Percentiles rank a stretch among this genome's conserved stretches.
Evolutionary conservation across 2,113 vertebrate species (phyloP).

Genomic region (Sisor rabdophorus): DNA sequence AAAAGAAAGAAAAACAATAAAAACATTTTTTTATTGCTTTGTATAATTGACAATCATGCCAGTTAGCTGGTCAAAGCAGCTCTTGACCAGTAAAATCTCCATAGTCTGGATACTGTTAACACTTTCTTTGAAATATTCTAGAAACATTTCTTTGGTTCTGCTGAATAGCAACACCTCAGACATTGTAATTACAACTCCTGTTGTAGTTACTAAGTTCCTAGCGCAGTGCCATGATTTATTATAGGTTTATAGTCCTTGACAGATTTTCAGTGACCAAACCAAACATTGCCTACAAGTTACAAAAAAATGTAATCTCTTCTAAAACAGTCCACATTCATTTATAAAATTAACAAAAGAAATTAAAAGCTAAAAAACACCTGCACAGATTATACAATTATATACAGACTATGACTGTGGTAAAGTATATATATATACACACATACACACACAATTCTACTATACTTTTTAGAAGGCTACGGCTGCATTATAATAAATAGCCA

Average conservation of each 20-base stretch:
- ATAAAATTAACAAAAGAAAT: neutral
- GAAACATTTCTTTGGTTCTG: slow-evolving; percentile 16
- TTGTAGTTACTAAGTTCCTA: too few species aligned
- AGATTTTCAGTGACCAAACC: neutral
- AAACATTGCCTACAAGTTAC: neutral
- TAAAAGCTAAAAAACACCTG: neutral
- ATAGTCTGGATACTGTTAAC: neutral
- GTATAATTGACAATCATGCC: neutral
- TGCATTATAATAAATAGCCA: too few species aligned
- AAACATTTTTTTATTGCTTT: slow-evolving; percentile 4
- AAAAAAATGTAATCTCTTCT: neutral
- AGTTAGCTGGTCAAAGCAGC: slow-evolving; percentile 5
- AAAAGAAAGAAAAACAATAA: neutral
- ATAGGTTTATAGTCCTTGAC: neutral
- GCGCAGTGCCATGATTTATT: neutral
- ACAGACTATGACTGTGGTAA: too few species aligned
- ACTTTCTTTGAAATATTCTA: neutral
- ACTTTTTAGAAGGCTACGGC: too few species aligned
- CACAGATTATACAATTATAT: neutral
- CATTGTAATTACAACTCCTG: slow-evolving; percentile 2
- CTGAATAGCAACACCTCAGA: slow-evolving; percentile 29
- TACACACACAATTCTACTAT: too few species aligned
- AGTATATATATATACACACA: too few species aligned
- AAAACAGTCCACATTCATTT: neutral
- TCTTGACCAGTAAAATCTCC: neutral